Percentiles rank a stretch among this genome's conserved stretches.
phyloP scores from a whole-genome alignment of 2,113 vertebrate genomes.

The Leucopternis melanops region DNA sequence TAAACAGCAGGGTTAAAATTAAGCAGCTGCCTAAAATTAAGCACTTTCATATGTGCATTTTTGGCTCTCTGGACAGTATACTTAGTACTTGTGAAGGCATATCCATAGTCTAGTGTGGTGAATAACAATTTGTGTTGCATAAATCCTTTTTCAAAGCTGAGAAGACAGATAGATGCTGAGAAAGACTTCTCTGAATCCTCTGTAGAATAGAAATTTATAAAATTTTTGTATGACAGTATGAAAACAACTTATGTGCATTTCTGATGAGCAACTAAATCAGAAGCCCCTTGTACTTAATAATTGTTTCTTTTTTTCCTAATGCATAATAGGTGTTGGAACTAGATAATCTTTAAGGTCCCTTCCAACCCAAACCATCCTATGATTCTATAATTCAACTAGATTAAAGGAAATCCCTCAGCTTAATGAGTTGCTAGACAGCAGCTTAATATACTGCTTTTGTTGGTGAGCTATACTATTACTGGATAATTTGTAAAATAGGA shows the following conservation, averaged over 20 bases:
- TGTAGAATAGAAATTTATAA: not conserved
- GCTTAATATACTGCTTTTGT: constrained; percentile 28
- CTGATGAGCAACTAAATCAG: not conserved
- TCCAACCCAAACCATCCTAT: too few species aligned
- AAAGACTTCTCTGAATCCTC: not conserved
- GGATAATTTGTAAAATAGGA: constrained; percentile 49
- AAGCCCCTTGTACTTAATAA: not conserved
- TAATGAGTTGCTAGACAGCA: not conserved
- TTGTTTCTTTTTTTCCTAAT: not conserved
- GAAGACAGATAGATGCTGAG: not conserved
- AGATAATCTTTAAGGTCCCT: too few species aligned
- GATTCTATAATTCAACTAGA: not conserved
- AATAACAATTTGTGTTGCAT: not conserved
- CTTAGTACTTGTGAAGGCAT: not conserved
- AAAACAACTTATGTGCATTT: not conserved
- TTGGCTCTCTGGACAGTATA: not conserved
- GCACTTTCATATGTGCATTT: not conserved
- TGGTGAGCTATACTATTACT: constrained; percentile 14
- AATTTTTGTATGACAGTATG: not conserved
- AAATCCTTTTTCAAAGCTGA: not conserved
- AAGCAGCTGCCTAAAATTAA: not conserved
- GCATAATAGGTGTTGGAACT: not conserved
- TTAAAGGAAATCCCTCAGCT: not conserved
- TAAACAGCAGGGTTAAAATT: not conserved
- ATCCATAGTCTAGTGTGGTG: not conserved